Conservation (phyloP, 2,113 vertebrate species). For the Istiophorus platypterus region DNA sequence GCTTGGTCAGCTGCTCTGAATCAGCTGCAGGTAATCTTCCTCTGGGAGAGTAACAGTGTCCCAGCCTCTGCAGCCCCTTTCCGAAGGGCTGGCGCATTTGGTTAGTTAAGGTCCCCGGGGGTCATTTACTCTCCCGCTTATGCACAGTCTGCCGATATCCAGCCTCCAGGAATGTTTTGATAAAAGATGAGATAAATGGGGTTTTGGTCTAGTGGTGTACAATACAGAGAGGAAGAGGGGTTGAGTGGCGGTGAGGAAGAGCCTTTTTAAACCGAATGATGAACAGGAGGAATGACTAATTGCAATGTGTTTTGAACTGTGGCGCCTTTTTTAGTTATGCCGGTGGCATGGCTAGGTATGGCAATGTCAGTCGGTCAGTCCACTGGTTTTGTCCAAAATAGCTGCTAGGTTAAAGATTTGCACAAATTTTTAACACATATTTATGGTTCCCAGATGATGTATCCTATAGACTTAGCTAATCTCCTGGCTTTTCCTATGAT, state of each 20-base stretch:
- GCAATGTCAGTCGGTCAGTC: background rate
- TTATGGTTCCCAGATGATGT: background rate
- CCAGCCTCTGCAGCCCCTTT: constrained; percentile 1
- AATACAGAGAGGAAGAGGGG: background rate
- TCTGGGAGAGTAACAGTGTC: background rate
- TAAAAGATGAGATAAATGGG: constrained; percentile 43
- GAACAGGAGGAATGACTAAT: background rate
- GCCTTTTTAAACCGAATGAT: background rate
- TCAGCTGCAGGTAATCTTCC: constrained; percentile 58
- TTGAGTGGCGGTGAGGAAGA: background rate
- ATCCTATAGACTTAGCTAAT: background rate
- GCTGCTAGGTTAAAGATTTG: background rate
- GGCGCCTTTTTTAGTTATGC: background rate
- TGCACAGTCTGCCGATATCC: constrained; percentile 30
- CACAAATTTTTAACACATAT: background rate
- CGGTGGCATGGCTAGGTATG: background rate
- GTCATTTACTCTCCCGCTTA: constrained; percentile 26
- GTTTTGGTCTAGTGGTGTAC: background rate
- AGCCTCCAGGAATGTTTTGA: constrained; percentile 54
- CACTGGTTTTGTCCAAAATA: background rate
- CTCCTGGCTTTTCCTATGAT: background rate
- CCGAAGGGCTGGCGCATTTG: constrained; percentile 34
- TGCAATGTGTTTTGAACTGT: background rate
- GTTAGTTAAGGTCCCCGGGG: constrained; percentile 42
- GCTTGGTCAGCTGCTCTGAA: constrained; percentile 72